Evolutionary conservation across 2,113 vertebrate genomes (phyloP), one percentile per base, ranked within the genome.

Genomic region (Rhipidura dahli): DNA sequence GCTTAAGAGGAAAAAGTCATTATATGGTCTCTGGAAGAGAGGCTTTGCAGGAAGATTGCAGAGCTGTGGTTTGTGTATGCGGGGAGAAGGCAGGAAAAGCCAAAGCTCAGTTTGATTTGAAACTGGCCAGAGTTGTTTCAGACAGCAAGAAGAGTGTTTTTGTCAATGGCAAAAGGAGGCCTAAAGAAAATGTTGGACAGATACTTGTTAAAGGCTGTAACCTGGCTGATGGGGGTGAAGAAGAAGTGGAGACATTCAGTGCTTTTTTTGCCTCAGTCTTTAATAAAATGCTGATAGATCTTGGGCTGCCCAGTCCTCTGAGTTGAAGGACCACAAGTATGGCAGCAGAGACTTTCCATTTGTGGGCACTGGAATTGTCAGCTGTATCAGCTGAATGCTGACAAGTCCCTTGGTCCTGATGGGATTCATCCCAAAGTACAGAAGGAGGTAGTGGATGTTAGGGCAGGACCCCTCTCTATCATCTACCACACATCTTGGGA

Each of bases 181-280:
- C 39, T 79, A 19, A 79, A 60, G 28, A 35, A 79, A 47, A 27
- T 64, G 11, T 4, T 39, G 24, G 20, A n/a, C n/a, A 57, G n/a
- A 45, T 31, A 14, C 4, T 72, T 39, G 23, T n/a, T 59, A 33
- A 51, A 79, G 65, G 7, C 45, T 64, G 39, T 72, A 15, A 39
- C 28, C 50, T 84, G 57, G 17, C 50, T 79, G n/a, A 65, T 8
- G n/a, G 20, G 11, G 7, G 22, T 71, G n/a, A 51, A 57, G 42
- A 40, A 21, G 22, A 44, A 45, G 44, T 0, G 0, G 66, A 72
- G 27, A 7, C 16, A 13, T 64, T 57, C 50, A 50, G 0, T 78
- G 22, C 9, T 12, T 30, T 50, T 71, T 51, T 21, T 56, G 15
- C 37, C 23, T 64, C 31, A 50, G 23, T 71, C 28, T 84, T 84